A percentile compares a stretch with the other conserved stretches of the same genome.
Conservation (phyloP, 2,888 invertebrate species). For the Leptinotarsa peninsularis region DNA sequence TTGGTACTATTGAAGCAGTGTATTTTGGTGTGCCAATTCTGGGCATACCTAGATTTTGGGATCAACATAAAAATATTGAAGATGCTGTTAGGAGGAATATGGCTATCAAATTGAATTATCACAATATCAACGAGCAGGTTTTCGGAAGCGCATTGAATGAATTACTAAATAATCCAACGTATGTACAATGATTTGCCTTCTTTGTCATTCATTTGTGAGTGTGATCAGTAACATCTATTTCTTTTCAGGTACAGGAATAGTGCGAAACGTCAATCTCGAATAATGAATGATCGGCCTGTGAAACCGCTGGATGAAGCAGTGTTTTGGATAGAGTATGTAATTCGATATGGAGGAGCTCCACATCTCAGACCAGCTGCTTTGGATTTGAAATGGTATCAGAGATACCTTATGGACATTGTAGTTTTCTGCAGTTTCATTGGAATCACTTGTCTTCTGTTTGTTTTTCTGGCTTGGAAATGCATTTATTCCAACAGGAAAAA, state of each 20-base stretch:
- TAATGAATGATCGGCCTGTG: constrained; percentile 34
- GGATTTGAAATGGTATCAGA: constrained; percentile 44
- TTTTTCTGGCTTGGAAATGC: not conserved
- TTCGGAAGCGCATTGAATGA: constrained; percentile 53
- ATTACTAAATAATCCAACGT: constrained; percentile 19
- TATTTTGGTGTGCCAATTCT: constrained; percentile 67
- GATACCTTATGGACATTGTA: constrained; percentile 40
- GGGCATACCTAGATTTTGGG: constrained; percentile 68
- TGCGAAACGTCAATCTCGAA: constrained; percentile 32
- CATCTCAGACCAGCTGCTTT: constrained; percentile 42
- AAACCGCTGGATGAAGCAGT: constrained; percentile 42
- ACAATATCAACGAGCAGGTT: constrained; percentile 51
- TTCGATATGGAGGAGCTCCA: constrained; percentile 33
- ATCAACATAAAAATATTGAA: constrained; percentile 68
- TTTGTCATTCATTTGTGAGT: too few species aligned
- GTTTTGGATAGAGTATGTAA: constrained; percentile 46
- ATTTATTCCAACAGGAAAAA: too few species aligned
- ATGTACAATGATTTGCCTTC: not conserved
- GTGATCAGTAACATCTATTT: too few species aligned
- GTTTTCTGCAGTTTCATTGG: not conserved
- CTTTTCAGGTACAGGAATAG: constrained; percentile 35
- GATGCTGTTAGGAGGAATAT: constrained; percentile 64
- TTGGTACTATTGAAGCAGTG: constrained; percentile 67
- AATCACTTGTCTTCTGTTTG: not conserved
- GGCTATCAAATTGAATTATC: constrained; percentile 62